phyloP scores from a whole-genome alignment of 2,113 vertebrate species.

The Pelodiscus sinensis region DNA sequence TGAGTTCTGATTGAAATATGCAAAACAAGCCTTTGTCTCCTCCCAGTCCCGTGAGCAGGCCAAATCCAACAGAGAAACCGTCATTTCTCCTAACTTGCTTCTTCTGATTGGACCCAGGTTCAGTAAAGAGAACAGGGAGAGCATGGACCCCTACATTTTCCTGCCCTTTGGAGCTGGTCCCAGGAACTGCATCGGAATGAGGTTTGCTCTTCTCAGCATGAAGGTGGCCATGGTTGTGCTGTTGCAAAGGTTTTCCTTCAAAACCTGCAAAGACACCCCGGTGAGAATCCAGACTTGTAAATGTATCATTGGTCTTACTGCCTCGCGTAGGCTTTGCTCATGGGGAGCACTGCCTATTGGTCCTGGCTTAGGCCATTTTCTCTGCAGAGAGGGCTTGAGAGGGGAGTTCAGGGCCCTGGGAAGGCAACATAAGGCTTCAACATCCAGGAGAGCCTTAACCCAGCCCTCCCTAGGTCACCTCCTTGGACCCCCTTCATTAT shows the following conservation, averaged over 20 bases:
- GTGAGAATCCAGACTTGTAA: conserved; percentile 66
- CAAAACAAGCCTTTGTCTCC: conserved; percentile 4
- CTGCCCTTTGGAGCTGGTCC: conserved; percentile 86
- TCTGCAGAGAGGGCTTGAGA: background rate
- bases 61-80: background rate
- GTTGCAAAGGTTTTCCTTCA: conserved; percentile 81
- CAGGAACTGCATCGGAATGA: conserved; percentile 86
- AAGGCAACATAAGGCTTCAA: background rate
- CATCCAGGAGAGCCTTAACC: too few relatives aligned
- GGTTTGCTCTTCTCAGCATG: conserved; percentile 80
- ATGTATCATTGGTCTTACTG: background rate
- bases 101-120: conserved; percentile 73
- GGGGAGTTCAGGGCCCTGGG: too few relatives aligned
- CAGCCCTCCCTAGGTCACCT: too few relatives aligned
- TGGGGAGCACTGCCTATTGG: background rate
- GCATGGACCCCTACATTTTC: conserved; percentile 77
- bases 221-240: conserved; percentile 78
- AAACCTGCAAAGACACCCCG: conserved; percentile 82
- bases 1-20: background rate
- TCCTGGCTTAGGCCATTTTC: background rate
- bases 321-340: background rate
- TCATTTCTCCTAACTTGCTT: background rate
- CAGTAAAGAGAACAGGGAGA: conserved; percentile 77
- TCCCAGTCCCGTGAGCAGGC: background rate
- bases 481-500: too few relatives aligned